phyloP scores from a whole-genome alignment of 2,113 vertebrate species.

The Hoplias malabaricus region DNA sequence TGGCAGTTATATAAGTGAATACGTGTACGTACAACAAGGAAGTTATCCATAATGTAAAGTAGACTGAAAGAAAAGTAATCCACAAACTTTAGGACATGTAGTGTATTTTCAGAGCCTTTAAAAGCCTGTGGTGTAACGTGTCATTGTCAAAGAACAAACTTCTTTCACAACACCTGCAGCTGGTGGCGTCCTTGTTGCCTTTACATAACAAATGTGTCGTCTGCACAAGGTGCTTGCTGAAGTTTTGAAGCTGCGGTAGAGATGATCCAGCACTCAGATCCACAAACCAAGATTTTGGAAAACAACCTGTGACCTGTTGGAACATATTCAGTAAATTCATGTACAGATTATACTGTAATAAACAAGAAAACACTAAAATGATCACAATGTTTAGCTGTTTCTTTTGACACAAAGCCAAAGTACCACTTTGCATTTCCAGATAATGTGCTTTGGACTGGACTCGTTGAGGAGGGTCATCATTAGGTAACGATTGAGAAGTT shows the following conservation, averaged over 20 bases:
- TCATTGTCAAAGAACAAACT: neutral
- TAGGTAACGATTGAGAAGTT: slow-evolving; percentile 87
- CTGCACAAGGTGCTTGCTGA: slow-evolving; percentile 81
- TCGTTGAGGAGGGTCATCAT: slow-evolving; percentile 79
- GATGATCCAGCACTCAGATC: slow-evolving; percentile 64
- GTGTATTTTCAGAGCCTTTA: too few species aligned
- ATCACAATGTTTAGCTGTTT: neutral
- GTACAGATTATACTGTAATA: neutral
- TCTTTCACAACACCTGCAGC: slow-evolving; percentile 56
- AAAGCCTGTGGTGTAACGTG: neutral
- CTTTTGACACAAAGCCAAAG: too few species aligned
- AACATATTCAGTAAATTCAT: neutral
- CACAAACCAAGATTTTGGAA: slow-evolving; percentile 84
- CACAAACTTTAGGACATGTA: neutral
- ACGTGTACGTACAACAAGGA: too few species aligned
- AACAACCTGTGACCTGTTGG: slow-evolving; percentile 75
- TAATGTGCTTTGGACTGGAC: slow-evolving; percentile 50
- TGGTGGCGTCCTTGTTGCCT: slow-evolving; percentile 58
- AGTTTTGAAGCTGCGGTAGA: slow-evolving; percentile 79
- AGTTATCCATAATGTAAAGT: too few species aligned
- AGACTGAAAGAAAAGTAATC: neutral
- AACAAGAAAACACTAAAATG: neutral
- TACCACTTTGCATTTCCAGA: slow-evolving; percentile 81
- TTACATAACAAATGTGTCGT: slow-evolving; percentile 68
- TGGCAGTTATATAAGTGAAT: too few species aligned